Conservation (phyloP, 2,797 vertebrate species). For the Thalassophryne amazonica region DNA sequence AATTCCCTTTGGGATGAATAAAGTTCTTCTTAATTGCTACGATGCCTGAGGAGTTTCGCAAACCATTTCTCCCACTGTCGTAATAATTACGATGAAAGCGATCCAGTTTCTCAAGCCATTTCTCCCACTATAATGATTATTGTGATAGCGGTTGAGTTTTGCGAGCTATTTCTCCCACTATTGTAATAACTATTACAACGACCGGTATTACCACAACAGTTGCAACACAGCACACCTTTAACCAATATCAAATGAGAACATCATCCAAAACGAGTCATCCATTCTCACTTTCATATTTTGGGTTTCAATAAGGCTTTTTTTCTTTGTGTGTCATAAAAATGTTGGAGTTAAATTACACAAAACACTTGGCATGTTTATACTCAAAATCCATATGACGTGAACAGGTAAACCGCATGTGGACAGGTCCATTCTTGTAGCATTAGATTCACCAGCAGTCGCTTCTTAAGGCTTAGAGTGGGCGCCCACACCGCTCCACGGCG, state of each 20-base stretch:
- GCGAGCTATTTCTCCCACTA: too few species aligned
- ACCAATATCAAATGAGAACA: conserved; percentile 80
- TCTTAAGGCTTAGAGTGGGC: conserved; percentile 76
- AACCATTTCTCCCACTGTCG: too few species aligned
- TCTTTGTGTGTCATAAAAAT: conserved; percentile 40
- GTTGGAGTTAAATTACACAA: conserved; percentile 45
- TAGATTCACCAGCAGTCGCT: conserved; percentile 49
- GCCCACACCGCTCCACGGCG: conserved; percentile 43
- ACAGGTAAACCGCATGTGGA: conserved; percentile 56
- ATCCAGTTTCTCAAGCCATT: too few species aligned
- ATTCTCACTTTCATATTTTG: conserved; percentile 79
- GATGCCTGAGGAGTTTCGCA: too few species aligned
- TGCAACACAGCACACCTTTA: conserved; percentile 47
- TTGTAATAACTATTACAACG: too few species aligned
- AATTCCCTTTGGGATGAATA: too few species aligned
- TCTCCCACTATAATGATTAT: too few species aligned
- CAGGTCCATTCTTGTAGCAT: conserved; percentile 53
- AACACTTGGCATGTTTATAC: conserved; percentile 31
- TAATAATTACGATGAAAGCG: too few species aligned
- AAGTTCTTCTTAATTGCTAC: too few species aligned
- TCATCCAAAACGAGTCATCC: conserved; percentile 71
- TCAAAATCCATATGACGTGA: conserved; percentile 35
- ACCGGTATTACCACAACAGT: too few species aligned
- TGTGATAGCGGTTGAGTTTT: too few species aligned
- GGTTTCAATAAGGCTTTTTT: conserved; percentile 60